Conservation (phyloP, 2,113 vertebrate genomes). For the Prunella fulvescens region DNA sequence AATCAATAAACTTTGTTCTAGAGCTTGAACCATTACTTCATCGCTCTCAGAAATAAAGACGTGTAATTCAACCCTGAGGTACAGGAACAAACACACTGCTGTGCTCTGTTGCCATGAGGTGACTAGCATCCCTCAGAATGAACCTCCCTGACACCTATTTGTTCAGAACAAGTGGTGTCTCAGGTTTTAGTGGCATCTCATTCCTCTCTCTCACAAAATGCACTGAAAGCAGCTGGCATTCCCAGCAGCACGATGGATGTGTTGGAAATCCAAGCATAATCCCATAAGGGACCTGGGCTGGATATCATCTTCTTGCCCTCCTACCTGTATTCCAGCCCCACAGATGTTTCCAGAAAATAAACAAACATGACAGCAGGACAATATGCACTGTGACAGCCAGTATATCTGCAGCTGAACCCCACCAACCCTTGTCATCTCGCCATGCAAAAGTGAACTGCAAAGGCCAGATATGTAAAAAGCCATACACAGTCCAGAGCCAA, state of each 20-base stretch:
- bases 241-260: background rate
- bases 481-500: accelerated
- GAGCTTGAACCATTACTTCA: background rate
- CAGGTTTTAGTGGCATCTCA: background rate
- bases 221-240: background rate
- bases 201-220: background rate
- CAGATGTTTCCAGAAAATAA: background rate
- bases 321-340: background rate
- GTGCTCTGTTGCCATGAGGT: accelerated
- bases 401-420: background rate
- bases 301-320: background rate
- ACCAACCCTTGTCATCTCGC: background rate
- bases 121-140: background rate
- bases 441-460: background rate
- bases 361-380: background rate
- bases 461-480: background rate
- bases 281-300: background rate
- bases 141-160: background rate
- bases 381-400: accelerated
- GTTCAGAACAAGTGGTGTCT: background rate
- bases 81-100: background rate
- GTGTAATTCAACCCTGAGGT: background rate
- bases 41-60: background rate
- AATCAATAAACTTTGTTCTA: background rate
- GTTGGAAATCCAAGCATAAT: background rate